Evolutionary conservation across 2,888 invertebrate genomes (phyloP), one percentile per base, ranked within the genome.

Genomic region (Myopa testacea): DNA sequence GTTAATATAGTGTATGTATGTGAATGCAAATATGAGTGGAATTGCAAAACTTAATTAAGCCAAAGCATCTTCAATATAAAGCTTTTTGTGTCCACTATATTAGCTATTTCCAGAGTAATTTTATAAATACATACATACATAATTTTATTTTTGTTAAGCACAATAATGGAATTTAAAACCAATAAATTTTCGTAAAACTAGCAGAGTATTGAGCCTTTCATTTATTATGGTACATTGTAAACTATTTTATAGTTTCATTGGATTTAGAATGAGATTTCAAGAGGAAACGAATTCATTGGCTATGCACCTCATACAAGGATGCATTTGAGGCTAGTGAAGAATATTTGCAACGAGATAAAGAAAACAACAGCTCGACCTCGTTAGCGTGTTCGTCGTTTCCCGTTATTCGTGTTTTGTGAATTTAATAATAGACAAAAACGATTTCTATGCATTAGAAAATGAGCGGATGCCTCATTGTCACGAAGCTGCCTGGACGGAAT

Each of bases 131-230:
- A 37, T 37, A 34, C n/a, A 50, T 52, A 50, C 19, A 72, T 37
- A 8, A 72, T 72, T 58, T 19, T 19, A 72, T 73, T 60, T 73
- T 63, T 40, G 38, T 63, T 63, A 6, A 63, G 62, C 45, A 73
- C 62, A 73, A 73, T 73, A 62, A 63, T 60, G 62, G 63, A 63
- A 73, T 73, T 72, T 73, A 63, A 73, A 63, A 73, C 10, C 72
- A 63, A 73, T 73, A 63, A 63, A 34, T 73, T 45, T 73, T 73
- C 63, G 62, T 73, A 73, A 50, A 73, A 40, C 62, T 26, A 72
- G n/a, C n/a, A 19, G 12, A 69, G 26, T 26, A 26, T 26, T 26
- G 26, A 26, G 26, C 26, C 26, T 26, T 52, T 7, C 1, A 19
- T 34, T 37, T 65, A 65, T 65, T 38, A 65, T 12, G 5, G 5